Evolutionary conservation across 2,888 invertebrate species (phyloP).

Genomic region (Clepsis dumicolana): DNA sequence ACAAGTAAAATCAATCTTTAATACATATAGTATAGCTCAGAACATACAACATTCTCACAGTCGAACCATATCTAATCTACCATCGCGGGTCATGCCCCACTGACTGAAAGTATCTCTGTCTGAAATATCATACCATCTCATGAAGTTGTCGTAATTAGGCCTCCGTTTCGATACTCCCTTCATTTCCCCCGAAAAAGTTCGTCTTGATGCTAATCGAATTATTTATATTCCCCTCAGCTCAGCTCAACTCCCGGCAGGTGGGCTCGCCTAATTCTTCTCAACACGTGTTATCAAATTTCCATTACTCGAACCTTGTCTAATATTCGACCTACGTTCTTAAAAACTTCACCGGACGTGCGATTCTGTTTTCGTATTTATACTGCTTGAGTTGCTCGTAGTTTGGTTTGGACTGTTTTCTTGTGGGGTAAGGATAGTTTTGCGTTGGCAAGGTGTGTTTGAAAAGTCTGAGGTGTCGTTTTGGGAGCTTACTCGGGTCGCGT

Average conservation of each 20-base stretch:
- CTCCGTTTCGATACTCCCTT: slow-evolving; percentile 26
- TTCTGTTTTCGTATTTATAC: slow-evolving; percentile 74
- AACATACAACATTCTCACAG: too few species aligned
- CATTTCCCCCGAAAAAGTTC: slow-evolving; percentile 32
- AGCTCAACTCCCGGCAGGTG: slow-evolving; percentile 49
- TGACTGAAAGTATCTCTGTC: not conserved
- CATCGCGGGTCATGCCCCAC: not conserved
- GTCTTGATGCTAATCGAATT: slow-evolving; percentile 53
- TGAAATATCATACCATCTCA: slow-evolving; percentile 16
- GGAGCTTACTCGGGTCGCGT: slow-evolving; percentile 76
- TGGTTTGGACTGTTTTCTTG: slow-evolving; percentile 48
- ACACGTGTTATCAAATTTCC: slow-evolving; percentile 69
- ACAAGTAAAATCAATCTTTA: too few species aligned
- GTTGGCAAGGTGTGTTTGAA: slow-evolving; percentile 45
- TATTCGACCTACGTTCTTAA: slow-evolving; percentile 70
- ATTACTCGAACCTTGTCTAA: slow-evolving; percentile 63
- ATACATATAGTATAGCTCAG: too few species aligned
- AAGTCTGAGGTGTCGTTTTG: slow-evolving; percentile 76
- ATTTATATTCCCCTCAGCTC: slow-evolving; percentile 62
- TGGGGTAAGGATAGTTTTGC: slow-evolving; percentile 55
- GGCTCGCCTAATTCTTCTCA: slow-evolving; percentile 44
- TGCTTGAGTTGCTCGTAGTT: slow-evolving; percentile 36
- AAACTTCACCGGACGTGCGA: slow-evolving; percentile 75
- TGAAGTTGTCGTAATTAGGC: slow-evolving; percentile 14
- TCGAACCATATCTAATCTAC: not conserved